Evolutionary conservation across 2,113 vertebrate genomes (phyloP).

Genomic region (Ursus arctos): DNA sequence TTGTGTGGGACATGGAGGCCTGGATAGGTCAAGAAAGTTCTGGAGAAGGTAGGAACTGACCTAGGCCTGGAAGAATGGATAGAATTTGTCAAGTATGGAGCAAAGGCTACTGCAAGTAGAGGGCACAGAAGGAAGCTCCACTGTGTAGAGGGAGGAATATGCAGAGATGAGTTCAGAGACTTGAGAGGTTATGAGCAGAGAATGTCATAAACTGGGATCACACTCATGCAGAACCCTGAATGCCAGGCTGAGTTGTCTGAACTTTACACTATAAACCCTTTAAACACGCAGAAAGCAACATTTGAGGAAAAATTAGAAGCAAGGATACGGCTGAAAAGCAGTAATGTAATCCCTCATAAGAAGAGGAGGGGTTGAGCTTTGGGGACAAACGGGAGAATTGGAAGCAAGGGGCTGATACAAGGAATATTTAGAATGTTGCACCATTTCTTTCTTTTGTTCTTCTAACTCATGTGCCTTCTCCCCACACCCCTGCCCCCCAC

Average conservation of each 20-base stretch:
- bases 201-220: background rate
- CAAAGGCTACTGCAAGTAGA: background rate
- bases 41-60: background rate
- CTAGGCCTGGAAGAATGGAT: background rate
- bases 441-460: slow-evolving; percentile 14
- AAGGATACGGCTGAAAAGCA: background rate
- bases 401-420: slow-evolving; percentile 44
- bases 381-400: background rate
- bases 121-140: background rate
- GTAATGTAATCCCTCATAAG: background rate
- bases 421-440: background rate
- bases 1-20: background rate
- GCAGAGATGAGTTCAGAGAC: background rate
- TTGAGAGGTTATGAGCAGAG: background rate
- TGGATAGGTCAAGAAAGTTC: background rate
- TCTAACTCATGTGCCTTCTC: background rate
- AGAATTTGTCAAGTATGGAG: slow-evolving; percentile 33
- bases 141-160: background rate
- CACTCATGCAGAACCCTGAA: background rate
- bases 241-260: background rate
- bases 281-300: background rate
- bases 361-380: background rate
- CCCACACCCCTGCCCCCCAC: fast-evolving
- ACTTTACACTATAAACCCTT: background rate
- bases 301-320: background rate